These are phyloP conservation scores for Contarinia nasturtii DNA, from an alignment of 1,140 invertebrate genomes.

Conservation along the genomic window DNA sequence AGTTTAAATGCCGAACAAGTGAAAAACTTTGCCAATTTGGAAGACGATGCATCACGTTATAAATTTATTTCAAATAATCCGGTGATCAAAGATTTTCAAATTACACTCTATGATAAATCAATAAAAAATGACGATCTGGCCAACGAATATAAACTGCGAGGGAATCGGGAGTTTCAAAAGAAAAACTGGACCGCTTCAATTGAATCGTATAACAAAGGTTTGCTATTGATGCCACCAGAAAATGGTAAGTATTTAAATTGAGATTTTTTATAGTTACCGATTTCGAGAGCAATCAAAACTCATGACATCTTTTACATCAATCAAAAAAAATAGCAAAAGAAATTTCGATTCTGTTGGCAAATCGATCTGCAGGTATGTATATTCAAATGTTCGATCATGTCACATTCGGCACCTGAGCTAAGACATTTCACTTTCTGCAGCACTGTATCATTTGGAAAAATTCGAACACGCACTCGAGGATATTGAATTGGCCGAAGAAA, in stretches of 20 bases:
- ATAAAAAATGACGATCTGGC: conserved; percentile 43
- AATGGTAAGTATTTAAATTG: too few species aligned
- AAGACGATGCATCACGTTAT: conserved; percentile 12
- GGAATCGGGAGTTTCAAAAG: conserved; percentile 58
- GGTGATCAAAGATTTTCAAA: conserved; percentile 6
- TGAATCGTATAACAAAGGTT: conserved; percentile 50
- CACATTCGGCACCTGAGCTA: too few species aligned
- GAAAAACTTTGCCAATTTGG: background rate
- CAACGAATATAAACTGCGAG: conserved; percentile 44
- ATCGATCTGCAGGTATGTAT: too few species aligned
- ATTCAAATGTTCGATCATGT: too few species aligned
- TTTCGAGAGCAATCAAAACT: too few species aligned
- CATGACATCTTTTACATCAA: too few species aligned
- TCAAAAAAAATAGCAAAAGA: too few species aligned
- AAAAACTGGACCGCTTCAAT: conserved; percentile 57
- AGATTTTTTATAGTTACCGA: too few species aligned
- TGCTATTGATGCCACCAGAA: conserved; percentile 38
- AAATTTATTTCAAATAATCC: conserved; percentile 12
- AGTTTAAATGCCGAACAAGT: background rate
- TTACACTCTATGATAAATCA: conserved; percentile 18
- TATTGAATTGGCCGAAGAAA: conserved; percentile 42
- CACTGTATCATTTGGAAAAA: conserved; percentile 57
- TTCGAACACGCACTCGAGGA: conserved; percentile 47
- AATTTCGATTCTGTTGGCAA: conserved; percentile 57
- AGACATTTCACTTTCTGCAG: too few species aligned